Percentiles rank a stretch among this genome's conserved stretches.
These are phyloP conservation scores for Hirtodrosophila alboralis DNA, from an alignment of 2,888 invertebrate genomes.

Conservation along the genomic window DNA sequence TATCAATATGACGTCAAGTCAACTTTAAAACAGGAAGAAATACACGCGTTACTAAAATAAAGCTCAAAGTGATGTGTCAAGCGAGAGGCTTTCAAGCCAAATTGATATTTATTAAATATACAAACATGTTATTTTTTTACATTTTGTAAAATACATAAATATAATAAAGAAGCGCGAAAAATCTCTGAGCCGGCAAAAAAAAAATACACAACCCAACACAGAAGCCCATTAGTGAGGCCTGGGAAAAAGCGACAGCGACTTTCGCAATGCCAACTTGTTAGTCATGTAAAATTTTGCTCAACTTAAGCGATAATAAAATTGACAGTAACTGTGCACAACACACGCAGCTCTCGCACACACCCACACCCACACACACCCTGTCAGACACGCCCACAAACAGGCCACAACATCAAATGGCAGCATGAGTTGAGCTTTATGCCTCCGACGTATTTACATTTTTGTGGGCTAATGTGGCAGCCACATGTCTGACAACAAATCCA, in stretches of 20 bases:
- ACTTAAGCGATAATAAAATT: conserved; percentile 68
- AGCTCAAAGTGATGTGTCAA: conserved; percentile 16
- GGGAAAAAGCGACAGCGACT: conserved; percentile 32
- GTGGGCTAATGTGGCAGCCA: conserved; percentile 15
- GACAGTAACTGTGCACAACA: conserved; percentile 35
- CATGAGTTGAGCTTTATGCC: conserved; percentile 1
- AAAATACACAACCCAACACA: conserved; percentile 14
- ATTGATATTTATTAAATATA: conserved; percentile 66
- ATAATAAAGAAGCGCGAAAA: conserved; percentile 14
- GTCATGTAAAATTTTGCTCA: conserved; percentile 72
- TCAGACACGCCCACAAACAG: conserved; percentile 2
- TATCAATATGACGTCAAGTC: conserved; percentile 18
- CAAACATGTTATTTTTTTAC: conserved; percentile 15
- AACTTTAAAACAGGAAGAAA: conserved; percentile 24
- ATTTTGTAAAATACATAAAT: conserved; percentile 26
- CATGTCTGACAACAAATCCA: conserved; percentile 19
- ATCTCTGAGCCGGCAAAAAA: conserved; percentile 25
- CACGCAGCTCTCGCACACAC: conserved; percentile 6
- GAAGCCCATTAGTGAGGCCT: conserved; percentile 10
- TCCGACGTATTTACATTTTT: conserved; percentile 14
- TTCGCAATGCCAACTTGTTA: conserved; percentile 61
- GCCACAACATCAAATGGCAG: conserved; percentile 4
- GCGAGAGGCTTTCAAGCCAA: conserved; percentile 55
- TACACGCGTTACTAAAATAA: conserved; percentile 3
- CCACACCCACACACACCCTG: not conserved